Percentiles rank a stretch among this genome's conserved stretches.
phyloP scores from a whole-genome alignment of 2,797 vertebrate genomes.

The Leptatherina wallacei region DNA sequence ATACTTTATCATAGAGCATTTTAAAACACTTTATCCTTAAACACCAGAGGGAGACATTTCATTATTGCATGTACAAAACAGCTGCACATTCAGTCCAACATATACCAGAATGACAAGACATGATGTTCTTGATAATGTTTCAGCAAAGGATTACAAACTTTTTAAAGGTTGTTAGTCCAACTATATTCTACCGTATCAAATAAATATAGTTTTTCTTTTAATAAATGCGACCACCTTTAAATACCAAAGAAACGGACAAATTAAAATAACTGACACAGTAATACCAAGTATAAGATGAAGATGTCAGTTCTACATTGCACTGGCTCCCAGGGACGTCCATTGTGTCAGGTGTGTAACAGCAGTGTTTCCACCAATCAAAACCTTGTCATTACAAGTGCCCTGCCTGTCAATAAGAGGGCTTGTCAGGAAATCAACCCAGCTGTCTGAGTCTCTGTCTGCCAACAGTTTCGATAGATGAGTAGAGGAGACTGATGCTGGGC shows the following conservation, averaged over 20 bases:
- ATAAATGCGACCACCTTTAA: slow-evolving; percentile 69
- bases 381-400: slow-evolving; percentile 63
- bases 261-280: slow-evolving; percentile 70
- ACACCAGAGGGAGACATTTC: slow-evolving; percentile 77
- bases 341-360: slow-evolving; percentile 64
- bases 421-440: slow-evolving; percentile 69
- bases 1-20: slow-evolving; percentile 11
- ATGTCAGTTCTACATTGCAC: slow-evolving; percentile 79
- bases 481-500: slow-evolving; percentile 68
- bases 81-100: slow-evolving; percentile 40
- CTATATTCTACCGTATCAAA: slow-evolving; percentile 69
- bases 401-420: slow-evolving; percentile 53
- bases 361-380: slow-evolving; percentile 70
- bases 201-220: slow-evolving; percentile 77
- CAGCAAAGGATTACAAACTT: slow-evolving; percentile 43
- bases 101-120: slow-evolving; percentile 24
- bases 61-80: slow-evolving; percentile 44
- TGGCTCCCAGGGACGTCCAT: slow-evolving; percentile 76
- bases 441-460: slow-evolving; percentile 68
- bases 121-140: slow-evolving; percentile 35
- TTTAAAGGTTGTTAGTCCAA: slow-evolving; percentile 57
- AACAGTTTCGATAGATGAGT: slow-evolving; percentile 66
- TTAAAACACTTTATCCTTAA: slow-evolving; percentile 32
- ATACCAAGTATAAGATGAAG: slow-evolving; percentile 63
- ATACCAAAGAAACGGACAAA: slow-evolving; percentile 70